Evolutionary conservation across 2,888 invertebrate genomes (phyloP).

Genomic region (Rhagonycha fulva): DNA sequence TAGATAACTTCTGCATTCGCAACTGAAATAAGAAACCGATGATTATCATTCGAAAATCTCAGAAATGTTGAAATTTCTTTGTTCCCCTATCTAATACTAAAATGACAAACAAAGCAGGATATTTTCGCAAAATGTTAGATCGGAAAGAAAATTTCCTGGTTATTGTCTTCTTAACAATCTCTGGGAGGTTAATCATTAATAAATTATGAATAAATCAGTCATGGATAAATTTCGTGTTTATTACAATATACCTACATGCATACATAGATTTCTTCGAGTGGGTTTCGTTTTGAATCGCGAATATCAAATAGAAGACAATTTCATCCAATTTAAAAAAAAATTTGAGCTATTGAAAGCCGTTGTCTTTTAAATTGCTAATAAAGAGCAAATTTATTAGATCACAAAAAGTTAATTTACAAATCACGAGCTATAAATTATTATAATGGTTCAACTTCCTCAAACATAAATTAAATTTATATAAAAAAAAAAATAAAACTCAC

Average conservation of each 20-base stretch:
- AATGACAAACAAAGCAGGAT: no score
- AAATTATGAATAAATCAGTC: not conserved
- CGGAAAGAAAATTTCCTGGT: not conserved
- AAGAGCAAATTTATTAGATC: not conserved
- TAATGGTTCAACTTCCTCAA: no score
- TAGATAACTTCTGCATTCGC: no score
- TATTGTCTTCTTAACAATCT: not conserved
- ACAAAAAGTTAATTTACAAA: not conserved
- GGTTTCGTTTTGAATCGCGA: not conserved
- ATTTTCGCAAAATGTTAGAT: not conserved
- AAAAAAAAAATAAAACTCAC: slow-evolving; percentile 4
- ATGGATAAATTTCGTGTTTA: not conserved
- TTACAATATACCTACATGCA: not conserved
- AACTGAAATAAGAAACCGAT: no score
- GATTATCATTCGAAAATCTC: no score
- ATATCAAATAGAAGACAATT: not conserved
- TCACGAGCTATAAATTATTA: not conserved
- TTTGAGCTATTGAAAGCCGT: not conserved
- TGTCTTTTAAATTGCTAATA: not conserved
- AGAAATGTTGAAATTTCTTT: not conserved
- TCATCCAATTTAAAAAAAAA: not conserved
- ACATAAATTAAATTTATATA: not conserved
- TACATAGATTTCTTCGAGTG: not conserved
- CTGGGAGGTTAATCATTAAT: not conserved
- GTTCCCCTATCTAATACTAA: not conserved